Base-by-base conservation (phyloP, 2,113 vertebrate species). In the Dolichotis patagonum region DNA sequence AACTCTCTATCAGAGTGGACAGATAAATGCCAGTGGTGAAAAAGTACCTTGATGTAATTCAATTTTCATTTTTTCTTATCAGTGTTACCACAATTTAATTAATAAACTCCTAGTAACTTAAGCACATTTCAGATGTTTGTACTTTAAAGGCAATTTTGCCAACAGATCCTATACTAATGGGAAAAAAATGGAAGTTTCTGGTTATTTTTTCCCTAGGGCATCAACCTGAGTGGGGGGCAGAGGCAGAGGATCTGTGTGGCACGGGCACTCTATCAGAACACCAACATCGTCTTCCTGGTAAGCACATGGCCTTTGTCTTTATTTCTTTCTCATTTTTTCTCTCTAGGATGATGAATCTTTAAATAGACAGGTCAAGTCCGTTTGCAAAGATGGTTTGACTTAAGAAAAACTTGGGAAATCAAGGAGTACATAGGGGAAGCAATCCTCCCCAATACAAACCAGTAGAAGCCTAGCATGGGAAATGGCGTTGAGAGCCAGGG, bases 241-340 rank as follows among this genome's bases (percentile, higher is more conserved):
- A 99, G 99, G 58, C 99, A 99, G 98, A 99, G 99, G 54, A 99
- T 99, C 98, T 99, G 99, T 82, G 99, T 99, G 95, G 99, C 99
- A 87, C 98, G 99, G 97, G 99, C 99, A 2, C 99, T 99, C 73
- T 99, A 99, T 98, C 99, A 99, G 97, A 99, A 99, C 98, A 99
- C 99, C 98, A 99, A 99, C 98, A 99, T 99, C 7, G 99, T 99
- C 97, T 99, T 99, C 98, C 97, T 99, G 99, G 99, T 99, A 98
- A 99, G 99, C 88, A 69, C 89, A 58, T 24, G 38, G 28, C 16
- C 78, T 92, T 90, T 7, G 3, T 5, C 78, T 96, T 90, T 30
- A 60, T 87, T 95, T 95, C 24, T 77, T 26, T 30, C 60, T 96
- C n/a, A 20, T 63, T 60, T 75, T 78, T 73, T 43, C 28, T 7